These are phyloP conservation scores for Dyspetes luteomarginatus DNA, from an alignment of 2,888 invertebrate species.

Conservation along the genomic window DNA sequence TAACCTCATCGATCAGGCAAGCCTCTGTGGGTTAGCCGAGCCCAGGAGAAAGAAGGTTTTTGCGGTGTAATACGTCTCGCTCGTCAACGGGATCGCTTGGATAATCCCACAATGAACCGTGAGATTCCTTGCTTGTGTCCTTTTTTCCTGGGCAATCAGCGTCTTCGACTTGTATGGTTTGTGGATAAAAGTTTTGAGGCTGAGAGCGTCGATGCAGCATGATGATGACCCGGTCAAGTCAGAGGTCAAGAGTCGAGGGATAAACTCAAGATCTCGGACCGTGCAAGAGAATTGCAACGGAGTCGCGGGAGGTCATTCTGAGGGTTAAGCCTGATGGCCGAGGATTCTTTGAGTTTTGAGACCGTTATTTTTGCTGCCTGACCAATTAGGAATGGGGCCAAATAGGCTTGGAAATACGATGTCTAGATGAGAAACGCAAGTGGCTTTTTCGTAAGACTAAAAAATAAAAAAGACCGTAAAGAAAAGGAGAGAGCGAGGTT, in stretches of 20 bases:
- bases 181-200: conserved; percentile 14
- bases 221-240: conserved; percentile 9
- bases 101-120: conserved; percentile 62
- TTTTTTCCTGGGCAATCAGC: conserved; percentile 21
- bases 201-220: conserved; percentile 13
- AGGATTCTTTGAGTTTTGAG: neutral
- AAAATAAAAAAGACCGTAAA: no score
- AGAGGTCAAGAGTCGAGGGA: conserved; percentile 32
- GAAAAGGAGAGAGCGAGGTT: no score
- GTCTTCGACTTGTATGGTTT: conserved; percentile 4
- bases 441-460: no score
- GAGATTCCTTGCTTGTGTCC: conserved; percentile 42
- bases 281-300: conserved; percentile 11
- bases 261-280: conserved; percentile 11
- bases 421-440: no score
- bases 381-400: no score
- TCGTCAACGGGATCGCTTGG: conserved; percentile 57
- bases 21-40: conserved; percentile 62
- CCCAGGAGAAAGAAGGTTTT: conserved; percentile 56
- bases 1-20: conserved; percentile 72
- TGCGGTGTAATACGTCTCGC: conserved; percentile 64
- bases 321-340: conserved; percentile 26
- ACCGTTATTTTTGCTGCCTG: no score
- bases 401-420: no score
- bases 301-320: conserved; percentile 3